These are phyloP conservation scores for Eulemur rubriventer DNA, from an alignment of 2,797 vertebrate genomes.

Conservation along the genomic window DNA sequence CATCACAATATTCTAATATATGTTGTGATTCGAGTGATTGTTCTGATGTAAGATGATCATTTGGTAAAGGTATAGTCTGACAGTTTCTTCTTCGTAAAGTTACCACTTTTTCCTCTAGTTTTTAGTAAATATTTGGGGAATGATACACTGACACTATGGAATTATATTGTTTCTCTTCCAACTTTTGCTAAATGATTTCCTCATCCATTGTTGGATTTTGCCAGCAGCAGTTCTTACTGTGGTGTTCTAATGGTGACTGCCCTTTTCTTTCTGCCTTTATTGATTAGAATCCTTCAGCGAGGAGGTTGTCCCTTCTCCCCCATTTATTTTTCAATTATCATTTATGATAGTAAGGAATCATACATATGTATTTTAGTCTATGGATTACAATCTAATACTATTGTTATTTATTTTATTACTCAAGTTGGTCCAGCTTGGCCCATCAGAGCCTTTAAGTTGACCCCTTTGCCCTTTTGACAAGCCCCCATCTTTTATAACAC, in stretches of 20 bases:
- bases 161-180: background rate
- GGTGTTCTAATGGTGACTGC: background rate
- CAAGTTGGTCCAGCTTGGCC: background rate
- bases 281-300: background rate
- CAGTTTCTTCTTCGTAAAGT: background rate
- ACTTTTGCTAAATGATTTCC: background rate
- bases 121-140: background rate
- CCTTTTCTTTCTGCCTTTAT: background rate
- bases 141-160: background rate
- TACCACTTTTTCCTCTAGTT: background rate
- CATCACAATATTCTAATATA: background rate
- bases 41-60: background rate
- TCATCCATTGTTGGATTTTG: background rate
- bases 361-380: background rate
- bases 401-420: background rate
- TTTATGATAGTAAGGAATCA: background rate
- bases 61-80: background rate
- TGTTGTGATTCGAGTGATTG: background rate
- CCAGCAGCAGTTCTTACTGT: background rate
- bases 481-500: background rate
- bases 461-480: background rate
- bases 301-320: background rate
- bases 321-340: background rate
- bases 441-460: background rate
- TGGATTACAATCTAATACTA: background rate